Base-by-base conservation (phyloP, 2,888 invertebrate genomes). In the Strigamia transsilvanica region DNA sequence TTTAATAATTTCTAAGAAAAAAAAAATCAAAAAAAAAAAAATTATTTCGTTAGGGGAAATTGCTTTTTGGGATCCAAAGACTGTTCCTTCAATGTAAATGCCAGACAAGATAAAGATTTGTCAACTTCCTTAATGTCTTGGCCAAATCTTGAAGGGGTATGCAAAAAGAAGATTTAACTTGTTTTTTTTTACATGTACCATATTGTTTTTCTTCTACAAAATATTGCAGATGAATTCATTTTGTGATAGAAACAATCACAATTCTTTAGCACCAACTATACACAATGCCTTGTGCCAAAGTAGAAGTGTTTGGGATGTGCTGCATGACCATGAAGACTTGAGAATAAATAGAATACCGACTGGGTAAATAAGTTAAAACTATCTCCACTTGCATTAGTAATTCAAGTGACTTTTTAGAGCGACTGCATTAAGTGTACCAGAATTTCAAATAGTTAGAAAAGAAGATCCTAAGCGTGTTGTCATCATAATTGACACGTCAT, bases 271-370 rank as follows among this genome's bases (percentile, higher is more conserved):
- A 3, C 87, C 87, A 0, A 88, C 87, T 78, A 85, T 85, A 82
- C 88, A 88, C 82, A 88, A 88, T 83, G 84, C 86, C 56, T 84
- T 87, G 73, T 88, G 88, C 83, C 85, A 85, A 12, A 87, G 87
- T 38, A 84, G 86, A 66, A 87, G 87, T 79, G 86, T 86, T 13
- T 87, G 87, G 87, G 86, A 86, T 61, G 85, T 88, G 15, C 13
- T 80, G 51, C 13, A 23, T 10, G 46, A 80, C 7, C 80, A 80
- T 12, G 80, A 80, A 80, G 80, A 80, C 23, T 80, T 80, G 15
- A 23, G 66, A 27, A 66, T 12, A 7, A 66, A 66, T 23, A 66
- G 13, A 66, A 4, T 23, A 10, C 66, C 66, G 13, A 66, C 27
- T 27, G 66, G 66, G 66, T 66, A 66, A 61, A 15, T 10, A 42